Evolutionary conservation across 2,113 vertebrate genomes (phyloP), one percentile per base, ranked within the genome.

Genomic region (Emberiza fucata): DNA sequence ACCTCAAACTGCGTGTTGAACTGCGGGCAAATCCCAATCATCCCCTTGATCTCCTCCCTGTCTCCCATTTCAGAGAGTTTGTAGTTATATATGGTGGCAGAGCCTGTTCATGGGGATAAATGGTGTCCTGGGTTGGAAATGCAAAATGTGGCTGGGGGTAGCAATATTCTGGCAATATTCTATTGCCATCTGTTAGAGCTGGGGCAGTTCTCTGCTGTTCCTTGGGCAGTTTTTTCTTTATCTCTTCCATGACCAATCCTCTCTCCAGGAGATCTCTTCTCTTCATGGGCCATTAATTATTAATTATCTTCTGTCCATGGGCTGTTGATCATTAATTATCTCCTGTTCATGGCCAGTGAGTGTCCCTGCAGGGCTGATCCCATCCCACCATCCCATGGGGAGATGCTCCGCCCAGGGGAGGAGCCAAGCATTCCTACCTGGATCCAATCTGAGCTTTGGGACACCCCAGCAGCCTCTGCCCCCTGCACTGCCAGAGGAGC

Each of bases 1-100:
- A 98, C 98, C 28, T 98, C 98, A 31, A 99, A 99, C 37, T 99
- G 98, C 11, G 98, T 92, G 89, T 99, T 98, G 97, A 98, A 98
- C 93, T 99, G 99, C 4, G 99, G 99, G 79, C 99, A 99, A 24
- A 99, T 93, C 56, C 99, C 99, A 48, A 98, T 95, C 94, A 98
- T 98, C 77, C 95, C 97, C 89, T 97, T 97, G 88, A 99, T 97
- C 61, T 98, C 97, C 7, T 98, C 94, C 21, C 97, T 92, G 4
- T 98, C 98, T 0, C 98, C 97, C 5, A 83, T 92, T 86, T 99
- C 98, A 0, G 97, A 98, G 22, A 99, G 97, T 0, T 93, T 97
- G 37, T 98, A 97, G 76, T 97, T 98, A 78, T 98, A 99, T 44
- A 99, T 98, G 80, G 98, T 98, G 78, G 98, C 98, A 2, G 98